Base-by-base conservation (phyloP, 2,888 invertebrate genomes). In the Calliopum simillimum region DNA sequence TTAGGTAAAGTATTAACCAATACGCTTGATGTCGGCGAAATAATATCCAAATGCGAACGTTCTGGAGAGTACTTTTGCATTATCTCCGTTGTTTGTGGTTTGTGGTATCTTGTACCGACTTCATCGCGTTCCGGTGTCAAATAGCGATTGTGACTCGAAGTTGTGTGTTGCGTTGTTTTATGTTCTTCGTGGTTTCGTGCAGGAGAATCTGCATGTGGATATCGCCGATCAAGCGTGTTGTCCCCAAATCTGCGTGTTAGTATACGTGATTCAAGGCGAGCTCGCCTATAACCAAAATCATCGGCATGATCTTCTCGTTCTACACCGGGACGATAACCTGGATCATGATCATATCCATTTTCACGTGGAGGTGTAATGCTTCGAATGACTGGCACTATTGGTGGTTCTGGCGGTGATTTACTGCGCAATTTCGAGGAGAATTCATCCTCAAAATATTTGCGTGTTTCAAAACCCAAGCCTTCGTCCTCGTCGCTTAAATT, bases 211-310 rank as follows among this genome's bases (percentile, higher is more conserved):
- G 71, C 69, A 0, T 62, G 71, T 0, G 56, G 69, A 33, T 33
- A 8, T 33, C 33, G 33, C 8, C 88, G 87, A 82, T 90, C 86
- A 77, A 80, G 14, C 0, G 79, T 80, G 0, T 73, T 74, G 16
- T 84, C 80, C 84, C 85, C 76, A 86, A 82, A 83, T 3, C 84
- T 80, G 59, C 92, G 88, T 43, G 91, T 91, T 70, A 92, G 90
- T 61, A 94, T 89, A 71, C 94, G 88, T 0, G 94, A 94, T 82
- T 94, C 94, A 16, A 94, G 86, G 49, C 93, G 88, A 73, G 93
- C 92, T 16, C 94, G 88, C 64, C 94, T 87, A 43, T 92, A 91
- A 79, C 93, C 92, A 70, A 94, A 82, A 79, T 86, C 86, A 61
- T 82, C 82, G 25, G 79, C 76, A 1, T 71, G 62, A 0, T 55